phyloP scores from a whole-genome alignment of 1,140 invertebrate genomes.

The Micrasema minimum region DNA sequence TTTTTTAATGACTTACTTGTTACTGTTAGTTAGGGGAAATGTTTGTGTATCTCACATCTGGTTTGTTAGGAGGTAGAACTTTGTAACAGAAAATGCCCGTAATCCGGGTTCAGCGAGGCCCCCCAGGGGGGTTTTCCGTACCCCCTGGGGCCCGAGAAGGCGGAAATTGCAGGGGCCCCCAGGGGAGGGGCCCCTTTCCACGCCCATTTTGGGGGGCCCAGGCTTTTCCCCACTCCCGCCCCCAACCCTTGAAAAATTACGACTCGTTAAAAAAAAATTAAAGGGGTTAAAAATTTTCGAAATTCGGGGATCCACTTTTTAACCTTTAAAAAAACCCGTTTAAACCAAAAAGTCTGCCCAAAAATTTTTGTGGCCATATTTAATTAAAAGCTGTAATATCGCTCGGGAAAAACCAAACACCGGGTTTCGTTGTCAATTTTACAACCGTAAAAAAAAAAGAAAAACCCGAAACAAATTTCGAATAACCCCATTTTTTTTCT shows the following conservation, averaged over 20 bases:
- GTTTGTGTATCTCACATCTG: constrained; percentile 58
- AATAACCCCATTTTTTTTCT: too few relatives aligned
- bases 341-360: constrained; percentile 78
- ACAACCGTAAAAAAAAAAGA: constrained; percentile 79
- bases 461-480: too few relatives aligned
- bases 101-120: constrained; percentile 77
- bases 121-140: constrained; percentile 81
- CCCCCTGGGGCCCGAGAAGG: constrained; percentile 80
- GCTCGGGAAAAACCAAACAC: constrained; percentile 82
- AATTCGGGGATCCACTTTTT: neutral
- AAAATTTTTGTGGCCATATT: constrained; percentile 81
- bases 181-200: constrained; percentile 72
- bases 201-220: constrained; percentile 77
- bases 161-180: constrained; percentile 77
- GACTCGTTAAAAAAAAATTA: neutral
- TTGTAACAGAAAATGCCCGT: constrained; percentile 73
- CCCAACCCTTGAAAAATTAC: constrained; percentile 58
- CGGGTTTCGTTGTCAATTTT: constrained; percentile 76
- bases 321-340: constrained; percentile 64
- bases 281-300: neutral
- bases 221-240: constrained; percentile 64
- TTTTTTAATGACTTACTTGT: neutral
- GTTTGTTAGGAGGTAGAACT: constrained; percentile 64
- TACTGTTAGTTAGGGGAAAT: neutral
- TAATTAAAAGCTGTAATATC: constrained; percentile 87